Percentiles rank a stretch among this genome's conserved stretches.
phyloP scores from a whole-genome alignment of 2,888 invertebrate genomes.

The Byasa hedistus region DNA sequence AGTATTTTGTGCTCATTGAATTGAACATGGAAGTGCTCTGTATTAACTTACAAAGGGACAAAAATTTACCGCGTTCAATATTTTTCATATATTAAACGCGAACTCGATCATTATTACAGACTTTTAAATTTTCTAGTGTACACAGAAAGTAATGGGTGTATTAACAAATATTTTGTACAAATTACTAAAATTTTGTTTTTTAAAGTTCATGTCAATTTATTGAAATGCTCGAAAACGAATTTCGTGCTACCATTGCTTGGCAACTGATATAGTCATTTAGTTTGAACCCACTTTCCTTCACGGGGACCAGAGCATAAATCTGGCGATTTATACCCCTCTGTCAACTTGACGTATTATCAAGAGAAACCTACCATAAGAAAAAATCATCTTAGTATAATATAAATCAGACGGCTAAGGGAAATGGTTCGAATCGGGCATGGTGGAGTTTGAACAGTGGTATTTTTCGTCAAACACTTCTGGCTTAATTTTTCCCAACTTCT shows the following conservation, averaged over 20 bases:
- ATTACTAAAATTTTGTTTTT: background rate
- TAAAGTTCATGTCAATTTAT: background rate
- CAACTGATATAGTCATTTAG: background rate
- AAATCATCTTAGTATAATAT: too few species aligned
- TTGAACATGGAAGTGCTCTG: slow-evolving; percentile 15
- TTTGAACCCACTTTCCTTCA: background rate
- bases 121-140: background rate
- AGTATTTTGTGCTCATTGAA: slow-evolving; percentile 21
- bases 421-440: too few species aligned
- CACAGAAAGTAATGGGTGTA: too few species aligned
- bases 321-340: background rate
- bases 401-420: too few species aligned
- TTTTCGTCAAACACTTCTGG: too few species aligned
- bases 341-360: too few species aligned
- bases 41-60: slow-evolving; percentile 8
- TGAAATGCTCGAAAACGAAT: background rate
- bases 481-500: too few species aligned
- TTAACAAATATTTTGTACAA: too few species aligned
- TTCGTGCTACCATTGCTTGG: background rate
- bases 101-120: background rate
- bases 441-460: too few species aligned
- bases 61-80: slow-evolving; percentile 1
- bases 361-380: too few species aligned
- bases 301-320: background rate
- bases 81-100: background rate